Evolutionary conservation across 2,888 invertebrate species (phyloP).

Genomic region (Drosophila longiperda): DNA sequence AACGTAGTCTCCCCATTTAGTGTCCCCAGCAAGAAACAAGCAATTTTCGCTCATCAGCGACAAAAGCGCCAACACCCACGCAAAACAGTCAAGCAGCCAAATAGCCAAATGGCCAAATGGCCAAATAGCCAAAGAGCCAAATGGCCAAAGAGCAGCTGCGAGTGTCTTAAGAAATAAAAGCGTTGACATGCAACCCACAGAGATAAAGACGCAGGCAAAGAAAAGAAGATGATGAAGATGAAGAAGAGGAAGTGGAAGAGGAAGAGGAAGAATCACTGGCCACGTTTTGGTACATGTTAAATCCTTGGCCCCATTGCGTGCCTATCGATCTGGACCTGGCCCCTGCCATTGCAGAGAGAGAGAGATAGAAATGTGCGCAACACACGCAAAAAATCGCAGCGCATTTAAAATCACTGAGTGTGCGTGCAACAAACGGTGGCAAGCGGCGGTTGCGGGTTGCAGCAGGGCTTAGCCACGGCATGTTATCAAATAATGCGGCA

Average conservation of each 20-base stretch:
- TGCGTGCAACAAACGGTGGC: conserved; percentile 58
- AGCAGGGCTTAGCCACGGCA: conserved; percentile 29
- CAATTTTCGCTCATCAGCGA: conserved; percentile 70
- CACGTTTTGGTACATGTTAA: conserved; percentile 5
- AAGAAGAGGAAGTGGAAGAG: neutral
- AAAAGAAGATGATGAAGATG: too few relatives aligned
- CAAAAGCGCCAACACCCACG: conserved; percentile 53
- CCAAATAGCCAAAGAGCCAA: neutral
- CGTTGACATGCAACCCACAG: conserved; percentile 64
- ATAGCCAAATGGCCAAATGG: neutral
- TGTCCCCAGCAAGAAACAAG: conserved; percentile 31
- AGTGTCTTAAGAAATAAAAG: conserved; percentile 56
- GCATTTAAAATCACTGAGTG: conserved; percentile 72
- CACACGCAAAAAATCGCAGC: conserved; percentile 78
- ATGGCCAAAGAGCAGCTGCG: conserved; percentile 19
- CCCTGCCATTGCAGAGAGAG: conserved; percentile 48
- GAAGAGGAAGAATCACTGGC: conserved; percentile 3
- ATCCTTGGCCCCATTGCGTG: conserved; percentile 55
- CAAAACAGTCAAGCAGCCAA: conserved; percentile 14
- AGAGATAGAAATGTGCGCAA: conserved; percentile 63
- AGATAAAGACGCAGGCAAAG: too few relatives aligned
- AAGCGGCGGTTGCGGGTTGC: neutral
- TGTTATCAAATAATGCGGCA: conserved; percentile 73
- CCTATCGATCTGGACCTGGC: conserved; percentile 32
- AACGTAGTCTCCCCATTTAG: conserved; percentile 10